Base-by-base conservation (phyloP, 2,113 vertebrate species). In the Nesoenas mayeri region DNA sequence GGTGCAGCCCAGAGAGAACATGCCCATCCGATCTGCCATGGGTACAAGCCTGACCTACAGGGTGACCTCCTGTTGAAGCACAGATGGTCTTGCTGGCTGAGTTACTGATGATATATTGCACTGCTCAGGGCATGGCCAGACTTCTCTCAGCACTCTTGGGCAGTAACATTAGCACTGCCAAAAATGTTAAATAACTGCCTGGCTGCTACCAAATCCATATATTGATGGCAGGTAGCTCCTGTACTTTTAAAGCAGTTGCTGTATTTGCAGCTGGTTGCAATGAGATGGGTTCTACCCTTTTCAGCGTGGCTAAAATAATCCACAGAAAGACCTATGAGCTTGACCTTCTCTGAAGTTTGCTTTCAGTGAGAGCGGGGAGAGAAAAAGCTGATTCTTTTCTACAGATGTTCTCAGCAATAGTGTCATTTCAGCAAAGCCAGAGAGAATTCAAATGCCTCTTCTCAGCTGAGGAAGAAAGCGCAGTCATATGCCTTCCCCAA, bases 391-490 rank as follows among this genome's bases (percentile, higher is more conserved):
- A 88, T 88, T 93, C 13, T 21, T 85, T 79, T 75, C 71, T 78
- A 34, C 64, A 70, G 85, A 93, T 82, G 83, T 80, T 93, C 61
- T 88, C 51, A 92, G 88, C 22, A 85, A 40, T 5, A 12, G 50
- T 38, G 24, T 21, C 29, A 75, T 82, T 92, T 79, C 85, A 94
- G 84, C 53, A 85, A 88, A 89, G 71, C n/a, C 75, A 85, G 60
- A 42, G 51, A 85, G 60, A 60, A 85, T 91, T 94, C 61, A 87
- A 83, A 15, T 79, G 93, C 40, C 18, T 77, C 64, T 92, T 92
- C 87, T 83, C 93, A 87, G 61, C 47, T 80, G 81, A 92, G 67
- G 65, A 93, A 93, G 75, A 89, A 90, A 91, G 85, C 61, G 53
- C 25, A 12, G 40, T 90, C 53, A 47, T 83, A 79, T 9, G 62